Evolutionary conservation across 2,797 vertebrate species (phyloP).

Genomic region (Champsocephalus gunnari): DNA sequence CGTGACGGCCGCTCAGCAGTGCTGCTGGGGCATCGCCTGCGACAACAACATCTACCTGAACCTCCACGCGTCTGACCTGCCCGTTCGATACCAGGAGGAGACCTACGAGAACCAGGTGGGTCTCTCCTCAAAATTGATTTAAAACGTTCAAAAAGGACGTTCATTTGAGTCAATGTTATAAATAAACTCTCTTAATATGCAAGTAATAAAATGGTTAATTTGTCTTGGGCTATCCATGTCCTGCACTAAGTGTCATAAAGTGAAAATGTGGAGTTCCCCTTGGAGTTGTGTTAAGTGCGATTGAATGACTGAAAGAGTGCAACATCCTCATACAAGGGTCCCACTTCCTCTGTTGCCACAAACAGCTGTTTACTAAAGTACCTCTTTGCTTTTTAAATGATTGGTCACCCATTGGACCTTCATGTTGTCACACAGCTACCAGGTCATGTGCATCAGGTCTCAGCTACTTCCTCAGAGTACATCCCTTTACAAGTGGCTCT

Average conservation of each 20-base stretch:
- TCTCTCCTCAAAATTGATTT: not conserved
- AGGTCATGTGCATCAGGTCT: not conserved
- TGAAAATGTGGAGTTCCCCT: slow-evolving; percentile 28
- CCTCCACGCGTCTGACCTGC: slow-evolving; percentile 90
- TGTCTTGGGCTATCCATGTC: not conserved
- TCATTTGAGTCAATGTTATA: not conserved
- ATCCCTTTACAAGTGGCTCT: too few species aligned
- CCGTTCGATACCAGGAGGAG: slow-evolving; percentile 93
- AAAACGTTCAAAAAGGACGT: not conserved
- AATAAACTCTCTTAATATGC: not conserved
- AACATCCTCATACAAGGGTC: slow-evolving; percentile 13
- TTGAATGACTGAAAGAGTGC: slow-evolving; percentile 10
- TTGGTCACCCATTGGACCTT: not conserved
- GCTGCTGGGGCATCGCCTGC: slow-evolving; percentile 96
- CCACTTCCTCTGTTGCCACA: slow-evolving; percentile 43
- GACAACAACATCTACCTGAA: slow-evolving; percentile 94
- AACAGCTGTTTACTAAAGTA: not conserved
- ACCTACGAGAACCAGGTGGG: slow-evolving; percentile 96
- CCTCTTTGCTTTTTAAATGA: not conserved
- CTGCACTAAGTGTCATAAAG: not conserved
- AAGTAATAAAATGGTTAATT: not conserved
- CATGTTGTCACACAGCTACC: not conserved
- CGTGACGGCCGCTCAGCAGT: slow-evolving; percentile 88
- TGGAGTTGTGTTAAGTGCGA: not conserved
- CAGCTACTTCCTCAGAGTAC: not conserved